Conservation (phyloP, 2,113 vertebrate species). For the Alces alces region DNA sequence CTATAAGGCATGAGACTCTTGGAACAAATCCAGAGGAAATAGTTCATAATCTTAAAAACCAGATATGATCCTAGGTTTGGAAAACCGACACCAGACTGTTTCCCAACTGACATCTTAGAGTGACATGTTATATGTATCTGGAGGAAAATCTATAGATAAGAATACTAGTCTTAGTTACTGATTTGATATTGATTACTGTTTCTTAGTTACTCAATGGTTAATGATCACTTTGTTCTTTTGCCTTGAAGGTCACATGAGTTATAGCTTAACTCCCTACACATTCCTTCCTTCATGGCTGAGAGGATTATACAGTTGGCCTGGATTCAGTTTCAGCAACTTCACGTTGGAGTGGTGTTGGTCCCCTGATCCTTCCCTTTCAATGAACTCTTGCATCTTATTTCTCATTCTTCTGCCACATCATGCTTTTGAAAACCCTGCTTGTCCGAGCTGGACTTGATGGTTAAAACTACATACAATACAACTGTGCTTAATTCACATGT, state of each 20-base stretch:
- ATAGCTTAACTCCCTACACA: background rate
- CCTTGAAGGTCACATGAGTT: background rate
- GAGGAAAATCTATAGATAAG: background rate
- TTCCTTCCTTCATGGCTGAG: background rate
- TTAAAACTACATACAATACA: background rate
- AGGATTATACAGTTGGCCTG: background rate
- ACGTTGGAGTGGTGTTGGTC: background rate
- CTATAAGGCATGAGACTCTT: background rate
- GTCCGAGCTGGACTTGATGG: background rate
- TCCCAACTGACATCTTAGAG: background rate
- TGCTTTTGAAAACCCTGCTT: background rate
- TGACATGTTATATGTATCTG: background rate
- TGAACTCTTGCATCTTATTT: background rate
- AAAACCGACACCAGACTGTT: background rate
- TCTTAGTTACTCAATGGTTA: background rate
- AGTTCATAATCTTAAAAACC: background rate
- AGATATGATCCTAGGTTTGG: background rate
- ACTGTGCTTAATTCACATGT: background rate
- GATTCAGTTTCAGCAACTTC: background rate
- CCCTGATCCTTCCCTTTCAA: background rate
- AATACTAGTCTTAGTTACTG: background rate
- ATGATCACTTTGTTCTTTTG: background rate
- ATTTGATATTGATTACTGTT: background rate
- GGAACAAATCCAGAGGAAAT: background rate
- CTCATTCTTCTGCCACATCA: background rate